These are phyloP conservation scores for Netelia virgata DNA, from an alignment of 2,888 invertebrate genomes.

Conservation along the genomic window DNA sequence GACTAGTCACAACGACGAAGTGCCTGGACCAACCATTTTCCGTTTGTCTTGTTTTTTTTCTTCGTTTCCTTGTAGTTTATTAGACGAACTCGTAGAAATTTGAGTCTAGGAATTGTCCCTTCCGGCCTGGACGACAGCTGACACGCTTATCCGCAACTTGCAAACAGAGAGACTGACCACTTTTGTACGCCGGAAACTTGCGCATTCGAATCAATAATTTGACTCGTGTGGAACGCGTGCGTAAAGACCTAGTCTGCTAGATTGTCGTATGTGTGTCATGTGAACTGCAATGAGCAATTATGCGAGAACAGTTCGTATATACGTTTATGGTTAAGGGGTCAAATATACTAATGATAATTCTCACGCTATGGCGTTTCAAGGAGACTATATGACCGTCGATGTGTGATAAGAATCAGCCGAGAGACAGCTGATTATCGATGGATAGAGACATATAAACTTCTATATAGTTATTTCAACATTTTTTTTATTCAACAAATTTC, in stretches of 20 bases:
- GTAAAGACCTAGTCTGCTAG: constrained; percentile 68
- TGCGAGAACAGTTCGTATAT: constrained; percentile 36
- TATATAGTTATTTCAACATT: no score
- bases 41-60: neutral
- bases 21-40: constrained; percentile 76
- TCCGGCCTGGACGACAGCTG: constrained; percentile 45
- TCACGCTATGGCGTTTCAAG: constrained; percentile 9
- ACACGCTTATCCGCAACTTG: constrained; percentile 68
- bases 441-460: no score
- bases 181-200: constrained; percentile 72
- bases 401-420: neutral
- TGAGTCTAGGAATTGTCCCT: neutral
- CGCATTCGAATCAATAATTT: constrained; percentile 83
- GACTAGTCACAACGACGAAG: constrained; percentile 80
- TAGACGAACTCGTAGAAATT: neutral
- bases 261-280: constrained; percentile 41
- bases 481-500: no score
- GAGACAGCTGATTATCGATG: no score
- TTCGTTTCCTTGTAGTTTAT: neutral
- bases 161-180: constrained; percentile 31
- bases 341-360: constrained; percentile 10
- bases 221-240: constrained; percentile 77
- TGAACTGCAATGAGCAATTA: constrained; percentile 28
- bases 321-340: neutral
- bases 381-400: neutral